phyloP scores from a whole-genome alignment of 2,888 invertebrate species.

The Chaitophorus viminalis region DNA sequence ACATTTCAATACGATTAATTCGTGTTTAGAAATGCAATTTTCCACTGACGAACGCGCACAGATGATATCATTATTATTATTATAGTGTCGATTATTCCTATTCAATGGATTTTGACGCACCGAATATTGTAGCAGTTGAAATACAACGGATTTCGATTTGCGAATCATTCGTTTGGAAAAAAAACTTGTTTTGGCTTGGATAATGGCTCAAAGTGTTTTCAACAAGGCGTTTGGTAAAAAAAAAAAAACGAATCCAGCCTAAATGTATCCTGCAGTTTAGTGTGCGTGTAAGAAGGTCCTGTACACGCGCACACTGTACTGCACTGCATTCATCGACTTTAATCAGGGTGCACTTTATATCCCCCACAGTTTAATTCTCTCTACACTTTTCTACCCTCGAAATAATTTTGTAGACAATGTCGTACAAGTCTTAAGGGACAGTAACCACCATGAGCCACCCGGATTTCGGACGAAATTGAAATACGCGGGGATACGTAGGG shows the following conservation, averaged over 20 bases:
- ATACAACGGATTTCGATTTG: conserved; percentile 36
- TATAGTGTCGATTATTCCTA: conserved; percentile 17
- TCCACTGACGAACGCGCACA: conserved; percentile 15
- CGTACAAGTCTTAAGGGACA: conserved; percentile 55
- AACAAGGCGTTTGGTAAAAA: conserved; percentile 27
- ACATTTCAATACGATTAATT: conserved; percentile 35
- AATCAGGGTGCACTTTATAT: conserved; percentile 56
- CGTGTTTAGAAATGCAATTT: conserved; percentile 23
- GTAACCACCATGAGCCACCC: conserved; percentile 59
- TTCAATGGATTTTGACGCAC: conserved; percentile 35
- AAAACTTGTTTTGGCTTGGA: conserved; percentile 16
- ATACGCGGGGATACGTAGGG: conserved; percentile 34
- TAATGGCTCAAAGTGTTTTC: conserved; percentile 4
- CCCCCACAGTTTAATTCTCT: conserved; percentile 58
- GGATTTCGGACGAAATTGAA: conserved; percentile 58
- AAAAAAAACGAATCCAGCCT: conserved; percentile 22
- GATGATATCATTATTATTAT: not conserved
- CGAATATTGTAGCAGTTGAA: not conserved
- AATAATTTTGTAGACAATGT: conserved; percentile 60
- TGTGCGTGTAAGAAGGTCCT: not conserved
- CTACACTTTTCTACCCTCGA: conserved; percentile 59
- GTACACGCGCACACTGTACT: not conserved
- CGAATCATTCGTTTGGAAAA: conserved; percentile 42
- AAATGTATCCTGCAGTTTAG: conserved; percentile 2
- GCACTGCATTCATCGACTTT: conserved; percentile 42